Evolutionary conservation across 2,113 vertebrate species (phyloP).

Genomic region (Corydoras maculifer): DNA sequence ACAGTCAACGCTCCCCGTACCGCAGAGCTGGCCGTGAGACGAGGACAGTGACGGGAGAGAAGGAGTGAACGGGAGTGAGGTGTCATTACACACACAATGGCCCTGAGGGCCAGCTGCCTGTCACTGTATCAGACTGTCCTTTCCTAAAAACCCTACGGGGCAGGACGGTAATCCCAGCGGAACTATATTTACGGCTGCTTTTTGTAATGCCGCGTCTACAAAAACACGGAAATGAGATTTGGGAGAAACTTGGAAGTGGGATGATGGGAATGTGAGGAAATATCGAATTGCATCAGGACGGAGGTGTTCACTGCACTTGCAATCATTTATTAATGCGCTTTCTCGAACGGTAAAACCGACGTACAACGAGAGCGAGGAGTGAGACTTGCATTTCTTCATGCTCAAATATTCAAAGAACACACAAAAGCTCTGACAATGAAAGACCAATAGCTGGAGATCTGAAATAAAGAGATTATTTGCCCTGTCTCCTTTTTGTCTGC

Average conservation of each 20-base stretch:
- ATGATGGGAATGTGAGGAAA: background rate
- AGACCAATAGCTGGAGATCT: constrained; percentile 17
- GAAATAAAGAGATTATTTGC: constrained; percentile 51
- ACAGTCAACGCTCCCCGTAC: constrained; percentile 45
- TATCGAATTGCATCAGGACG: no score
- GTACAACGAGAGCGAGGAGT: background rate
- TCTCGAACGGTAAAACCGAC: background rate
- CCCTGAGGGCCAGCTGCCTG: constrained; percentile 53
- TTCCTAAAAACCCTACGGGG: constrained; percentile 51
- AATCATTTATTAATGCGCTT: no score
- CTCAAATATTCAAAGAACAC: background rate
- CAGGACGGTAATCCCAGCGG: constrained; percentile 28
- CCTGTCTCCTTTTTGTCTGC: constrained; percentile 51
- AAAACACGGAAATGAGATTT: background rate
- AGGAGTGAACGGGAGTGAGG: constrained; percentile 8
- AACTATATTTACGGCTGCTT: constrained; percentile 37
- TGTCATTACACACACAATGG: constrained; percentile 33
- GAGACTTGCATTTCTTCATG: background rate
- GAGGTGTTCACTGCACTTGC: no score
- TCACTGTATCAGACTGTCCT: constrained; percentile 43
- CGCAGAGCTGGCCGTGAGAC: constrained; percentile 41
- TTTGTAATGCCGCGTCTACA: background rate
- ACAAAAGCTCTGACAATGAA: constrained; percentile 20
- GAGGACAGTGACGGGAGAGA: constrained; percentile 49
- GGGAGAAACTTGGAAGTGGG: background rate